Conservation (phyloP, 2,888 invertebrate species). For the Archaeoteleia sp. region DNA sequence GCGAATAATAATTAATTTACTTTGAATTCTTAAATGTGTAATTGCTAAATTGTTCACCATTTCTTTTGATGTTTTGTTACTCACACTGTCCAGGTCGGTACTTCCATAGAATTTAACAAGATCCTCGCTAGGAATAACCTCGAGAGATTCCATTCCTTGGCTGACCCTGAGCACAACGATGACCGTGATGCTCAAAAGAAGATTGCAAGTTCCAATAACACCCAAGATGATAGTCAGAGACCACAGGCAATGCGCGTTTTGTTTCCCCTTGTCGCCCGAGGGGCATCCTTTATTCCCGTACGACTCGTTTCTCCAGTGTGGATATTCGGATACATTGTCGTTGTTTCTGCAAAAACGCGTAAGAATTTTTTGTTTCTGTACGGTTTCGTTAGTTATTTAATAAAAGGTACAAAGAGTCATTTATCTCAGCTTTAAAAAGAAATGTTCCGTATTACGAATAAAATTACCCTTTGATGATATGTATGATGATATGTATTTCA, state of each 20-base stretch:
- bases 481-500: no score
- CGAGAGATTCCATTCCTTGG: slow-evolving; percentile 89
- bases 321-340: slow-evolving; percentile 30
- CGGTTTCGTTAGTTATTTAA: no score
- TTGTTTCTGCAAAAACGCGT: slow-evolving; percentile 20
- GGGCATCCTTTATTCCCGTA: slow-evolving; percentile 34
- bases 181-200: slow-evolving; percentile 87
- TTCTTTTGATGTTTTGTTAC: no score
- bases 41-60: no score
- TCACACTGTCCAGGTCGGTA: slow-evolving; percentile 84
- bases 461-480: no score
- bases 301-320: slow-evolving; percentile 37
- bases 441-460: no score
- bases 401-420: no score
- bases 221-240: slow-evolving; percentile 85
- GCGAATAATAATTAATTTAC: no score
- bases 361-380: no score
- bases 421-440: no score
- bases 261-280: slow-evolving; percentile 58
- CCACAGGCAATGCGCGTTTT: slow-evolving; percentile 79
- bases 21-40: no score
- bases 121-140: slow-evolving; percentile 84
- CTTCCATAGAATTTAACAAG: slow-evolving; percentile 87
- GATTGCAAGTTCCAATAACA: slow-evolving; percentile 81
- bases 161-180: slow-evolving; percentile 87